Percentiles rank a stretch among this genome's conserved stretches.
Conservation (phyloP, 2,888 invertebrate genomes). For the Dorcus hopei region DNA sequence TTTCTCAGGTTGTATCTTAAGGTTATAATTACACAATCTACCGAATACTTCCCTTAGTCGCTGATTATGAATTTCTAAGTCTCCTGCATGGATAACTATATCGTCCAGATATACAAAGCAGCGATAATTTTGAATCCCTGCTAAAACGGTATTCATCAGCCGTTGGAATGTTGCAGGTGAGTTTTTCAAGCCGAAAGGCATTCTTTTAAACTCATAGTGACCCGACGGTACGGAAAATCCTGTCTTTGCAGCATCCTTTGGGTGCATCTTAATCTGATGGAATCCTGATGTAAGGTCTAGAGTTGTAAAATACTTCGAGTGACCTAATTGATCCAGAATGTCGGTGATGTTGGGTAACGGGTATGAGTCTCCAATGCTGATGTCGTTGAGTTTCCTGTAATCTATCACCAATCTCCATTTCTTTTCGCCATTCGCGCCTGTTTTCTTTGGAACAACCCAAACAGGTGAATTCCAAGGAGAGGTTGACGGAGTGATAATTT, state of each 20-base stretch:
- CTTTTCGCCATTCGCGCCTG: too few relatives aligned
- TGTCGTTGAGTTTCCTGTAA: too few relatives aligned
- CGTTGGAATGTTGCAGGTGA: slow-evolving; percentile 24
- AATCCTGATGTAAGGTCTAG: slow-evolving; percentile 3
- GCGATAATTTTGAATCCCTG: slow-evolving; percentile 17
- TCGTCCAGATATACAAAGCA: slow-evolving; percentile 28
- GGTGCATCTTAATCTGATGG: too few relatives aligned
- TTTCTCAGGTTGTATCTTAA: too few relatives aligned
- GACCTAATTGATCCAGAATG: slow-evolving; percentile 20
- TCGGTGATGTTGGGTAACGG: slow-evolving; percentile 18
- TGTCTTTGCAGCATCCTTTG: too few relatives aligned
- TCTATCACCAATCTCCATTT: too few relatives aligned
- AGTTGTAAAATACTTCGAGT: slow-evolving; percentile 24
- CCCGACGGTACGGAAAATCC: too few relatives aligned
- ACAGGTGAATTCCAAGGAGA: too few relatives aligned
- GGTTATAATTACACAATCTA: not conserved
- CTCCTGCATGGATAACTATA: slow-evolving; percentile 23
- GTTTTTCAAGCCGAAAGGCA: slow-evolving; percentile 26
- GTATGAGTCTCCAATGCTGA: slow-evolving; percentile 10
- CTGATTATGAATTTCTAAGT: slow-evolving; percentile 19
- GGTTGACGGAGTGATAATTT: too few relatives aligned
- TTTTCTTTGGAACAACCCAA: too few relatives aligned
- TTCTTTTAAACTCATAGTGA: slow-evolving; percentile 18
- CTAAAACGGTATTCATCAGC: slow-evolving; percentile 25
- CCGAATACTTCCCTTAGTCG: slow-evolving; percentile 16